Evolutionary conservation across 2,888 invertebrate genomes (phyloP), one percentile per base, ranked within the genome.

Genomic region (Disparrhopalites patrizii): DNA sequence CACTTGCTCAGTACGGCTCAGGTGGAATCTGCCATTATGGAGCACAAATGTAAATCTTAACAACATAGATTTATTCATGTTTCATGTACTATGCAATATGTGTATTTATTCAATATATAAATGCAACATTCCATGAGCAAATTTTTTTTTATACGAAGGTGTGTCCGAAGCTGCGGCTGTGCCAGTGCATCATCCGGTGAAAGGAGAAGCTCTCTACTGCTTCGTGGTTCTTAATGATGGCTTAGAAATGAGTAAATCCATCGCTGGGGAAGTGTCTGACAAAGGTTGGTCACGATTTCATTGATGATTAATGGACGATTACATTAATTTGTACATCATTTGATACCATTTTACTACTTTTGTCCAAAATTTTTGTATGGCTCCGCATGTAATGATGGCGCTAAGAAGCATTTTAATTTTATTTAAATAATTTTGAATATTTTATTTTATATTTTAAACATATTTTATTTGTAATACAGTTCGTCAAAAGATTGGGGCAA

Each of bases 1-100:
- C 98, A 99, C 81, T 83, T 99, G 62, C 90, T 99, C 87, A 95
- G 95, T 68, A 99, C 98, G 0, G 91, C 98, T 0, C 96, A 99
- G 82, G 82, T 85, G 25, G 84, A 85, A 75, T 81, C 82, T 0
- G 82, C 82, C 8, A 55, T 74, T 20, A 70, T 74, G 51, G 74
- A 74, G 61, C 74, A 74, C 31, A 72, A 71, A 69, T 68, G 70
- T 70, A 64, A 33, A 30, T 20, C 15, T 27, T 30, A 3, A n/a
- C n/a, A 30, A 18, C 43, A 5, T 69, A 67, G 60, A 28, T 36
- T 36, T 36, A 25, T 23, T 47, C 15, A 7, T 36, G 7, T 15
- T 36, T 36, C 7, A 36, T 36, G 7, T 36, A 36, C 7, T 36
- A 10, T 36, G 7, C 8, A 36, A 10, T 36, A 15, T 36, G 7